Conservation (phyloP, 2,888 invertebrate genomes). For the Hypena proboscidalis region DNA sequence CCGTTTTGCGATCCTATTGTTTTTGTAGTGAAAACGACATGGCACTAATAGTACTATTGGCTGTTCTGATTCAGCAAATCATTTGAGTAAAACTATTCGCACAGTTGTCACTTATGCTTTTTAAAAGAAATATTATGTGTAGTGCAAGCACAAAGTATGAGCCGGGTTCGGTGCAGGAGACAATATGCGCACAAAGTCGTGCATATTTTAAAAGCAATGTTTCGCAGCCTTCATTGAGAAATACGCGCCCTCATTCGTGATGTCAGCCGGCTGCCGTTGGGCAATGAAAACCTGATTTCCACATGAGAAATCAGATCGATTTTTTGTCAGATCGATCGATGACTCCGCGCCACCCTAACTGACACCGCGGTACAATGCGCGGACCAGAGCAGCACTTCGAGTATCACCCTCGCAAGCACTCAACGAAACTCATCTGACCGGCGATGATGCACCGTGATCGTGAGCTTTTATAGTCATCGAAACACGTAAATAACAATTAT, state of each 20-base stretch:
- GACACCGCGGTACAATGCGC: conserved; percentile 12
- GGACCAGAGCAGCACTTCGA: conserved; percentile 12
- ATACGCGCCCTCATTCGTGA: conserved; percentile 81
- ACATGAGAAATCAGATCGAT: conserved; percentile 72
- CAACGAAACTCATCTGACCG: conserved; percentile 65
- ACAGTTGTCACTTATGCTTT: too few species aligned
- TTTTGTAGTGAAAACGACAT: conserved; percentile 12
- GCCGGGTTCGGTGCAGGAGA: conserved; percentile 45
- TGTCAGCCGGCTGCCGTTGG: conserved; percentile 72
- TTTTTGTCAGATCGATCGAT: conserved; percentile 60
- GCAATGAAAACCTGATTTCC: conserved; percentile 81
- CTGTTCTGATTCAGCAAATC: conserved; percentile 19
- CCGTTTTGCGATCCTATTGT: conserved; percentile 7
- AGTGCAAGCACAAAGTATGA: conserved; percentile 20
- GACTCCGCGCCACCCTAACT: conserved; percentile 28
- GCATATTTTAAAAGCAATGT: conserved; percentile 81
- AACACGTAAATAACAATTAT: conserved; percentile 56
- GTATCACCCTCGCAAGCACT: conserved; percentile 57
- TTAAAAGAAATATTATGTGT: too few species aligned
- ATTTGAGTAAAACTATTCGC: conserved; percentile 27
- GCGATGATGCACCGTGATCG: conserved; percentile 34
- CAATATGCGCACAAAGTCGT: conserved; percentile 73
- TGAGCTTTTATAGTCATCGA: conserved; percentile 24
- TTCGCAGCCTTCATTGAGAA: conserved; percentile 83
- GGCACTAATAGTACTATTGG: conserved; percentile 22